These are phyloP conservation scores for Lophius piscatorius DNA, from an alignment of 2,113 vertebrate species.

Conservation along the genomic window DNA sequence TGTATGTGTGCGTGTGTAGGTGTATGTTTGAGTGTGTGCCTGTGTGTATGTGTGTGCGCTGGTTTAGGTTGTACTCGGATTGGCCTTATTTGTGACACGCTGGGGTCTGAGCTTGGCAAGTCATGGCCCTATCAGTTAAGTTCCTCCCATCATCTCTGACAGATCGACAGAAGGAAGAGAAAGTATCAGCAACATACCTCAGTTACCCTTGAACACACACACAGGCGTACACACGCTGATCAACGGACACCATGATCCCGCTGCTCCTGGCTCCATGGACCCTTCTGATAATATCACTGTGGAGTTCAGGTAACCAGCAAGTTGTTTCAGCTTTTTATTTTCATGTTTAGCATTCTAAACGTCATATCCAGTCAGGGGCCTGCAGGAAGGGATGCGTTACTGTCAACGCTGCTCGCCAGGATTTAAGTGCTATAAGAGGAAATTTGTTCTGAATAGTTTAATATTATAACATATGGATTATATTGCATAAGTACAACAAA, in stretches of 20 bases:
- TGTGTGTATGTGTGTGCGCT: background rate
- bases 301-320: constrained; percentile 67
- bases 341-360: background rate
- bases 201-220: constrained; percentile 12
- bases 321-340: background rate
- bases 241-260: constrained; percentile 50
- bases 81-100: constrained; percentile 57
- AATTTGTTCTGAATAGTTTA: background rate
- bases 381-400: constrained; percentile 2
- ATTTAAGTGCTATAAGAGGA: background rate
- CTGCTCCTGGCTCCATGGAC: constrained; percentile 46
- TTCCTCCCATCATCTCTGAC: constrained; percentile 72
- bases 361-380: background rate
- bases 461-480: background rate
- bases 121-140: constrained; percentile 42
- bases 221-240: background rate
- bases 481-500: background rate
- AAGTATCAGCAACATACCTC: constrained; percentile 42
- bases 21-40: background rate
- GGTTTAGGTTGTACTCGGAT: constrained; percentile 43
- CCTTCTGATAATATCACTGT: constrained; percentile 24
- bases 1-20: background rate
- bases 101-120: constrained; percentile 57
- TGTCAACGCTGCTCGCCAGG: background rate
- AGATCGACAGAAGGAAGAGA: constrained; percentile 63